phyloP scores from a whole-genome alignment of 2,113 vertebrate genomes.

The Meleagris gallopavo region DNA sequence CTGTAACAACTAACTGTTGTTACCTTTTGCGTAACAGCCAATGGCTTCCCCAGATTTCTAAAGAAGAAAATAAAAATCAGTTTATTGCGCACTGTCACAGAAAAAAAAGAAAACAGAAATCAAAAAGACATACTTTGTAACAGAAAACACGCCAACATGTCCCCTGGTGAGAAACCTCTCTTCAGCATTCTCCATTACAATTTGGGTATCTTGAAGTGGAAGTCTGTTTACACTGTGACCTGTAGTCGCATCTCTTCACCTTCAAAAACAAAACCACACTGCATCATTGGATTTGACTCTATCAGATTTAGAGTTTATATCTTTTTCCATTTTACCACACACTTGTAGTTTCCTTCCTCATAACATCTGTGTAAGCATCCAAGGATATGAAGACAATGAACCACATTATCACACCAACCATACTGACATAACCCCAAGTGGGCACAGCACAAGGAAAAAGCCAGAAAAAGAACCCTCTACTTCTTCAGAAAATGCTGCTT shows the following conservation, averaged over 20 bases:
- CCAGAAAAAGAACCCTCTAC: constrained; percentile 34
- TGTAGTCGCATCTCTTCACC: not conserved
- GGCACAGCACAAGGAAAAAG: not conserved
- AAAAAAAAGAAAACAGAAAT: not conserved
- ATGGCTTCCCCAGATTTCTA: not conserved
- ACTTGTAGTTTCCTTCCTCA: not conserved
- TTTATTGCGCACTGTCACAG: not conserved
- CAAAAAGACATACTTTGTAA: not conserved
- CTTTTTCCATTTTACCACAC: not conserved
- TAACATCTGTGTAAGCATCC: not conserved
- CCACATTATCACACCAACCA: not conserved
- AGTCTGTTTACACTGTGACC: not conserved
- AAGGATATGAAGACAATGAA: not conserved
- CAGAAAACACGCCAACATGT: not conserved
- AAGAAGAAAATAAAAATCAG: not conserved
- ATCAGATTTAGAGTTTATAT: not conserved
- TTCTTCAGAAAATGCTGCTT: constrained; percentile 61
- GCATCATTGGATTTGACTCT: not conserved
- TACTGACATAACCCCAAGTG: not conserved
- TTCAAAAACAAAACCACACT: not conserved
- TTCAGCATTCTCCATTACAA: not conserved
- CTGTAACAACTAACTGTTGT: too few species aligned
- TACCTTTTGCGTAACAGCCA: not conserved
- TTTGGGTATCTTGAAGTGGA: not conserved
- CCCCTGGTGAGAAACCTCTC: not conserved